These are phyloP conservation scores for Cabera pusaria DNA, from an alignment of 2,888 invertebrate genomes.

Conservation along the genomic window DNA sequence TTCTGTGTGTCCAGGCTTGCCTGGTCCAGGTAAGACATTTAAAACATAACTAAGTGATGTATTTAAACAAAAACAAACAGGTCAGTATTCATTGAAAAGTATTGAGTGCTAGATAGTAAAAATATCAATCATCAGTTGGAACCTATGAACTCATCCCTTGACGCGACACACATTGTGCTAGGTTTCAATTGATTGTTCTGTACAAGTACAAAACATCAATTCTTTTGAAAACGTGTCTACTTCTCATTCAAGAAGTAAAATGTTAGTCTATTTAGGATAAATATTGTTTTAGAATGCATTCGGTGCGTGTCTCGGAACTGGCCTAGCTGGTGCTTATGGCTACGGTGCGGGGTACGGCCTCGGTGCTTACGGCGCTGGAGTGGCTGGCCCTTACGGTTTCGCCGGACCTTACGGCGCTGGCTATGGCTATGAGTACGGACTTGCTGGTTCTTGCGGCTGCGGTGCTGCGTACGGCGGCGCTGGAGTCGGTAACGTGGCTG, in stretches of 20 bases:
- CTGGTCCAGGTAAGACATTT: conserved; percentile 18
- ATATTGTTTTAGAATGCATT: conserved; percentile 10
- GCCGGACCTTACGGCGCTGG: conserved; percentile 1
- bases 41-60: background rate
- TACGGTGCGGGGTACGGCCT: background rate
- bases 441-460: conserved; percentile 29
- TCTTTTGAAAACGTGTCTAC: too few relatives aligned
- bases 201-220: too few relatives aligned
- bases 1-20: conserved; percentile 12
- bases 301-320: conserved; percentile 6
- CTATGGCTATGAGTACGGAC: background rate
- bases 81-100: background rate
- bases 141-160: too few relatives aligned
- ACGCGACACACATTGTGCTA: too few relatives aligned
- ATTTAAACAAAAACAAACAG: too few relatives aligned
- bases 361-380: background rate
- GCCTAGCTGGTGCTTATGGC: background rate
- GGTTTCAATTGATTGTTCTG: too few relatives aligned
- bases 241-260: too few relatives aligned
- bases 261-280: too few relatives aligned
- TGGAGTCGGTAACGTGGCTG: conserved; percentile 32
- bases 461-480: conserved; percentile 14
- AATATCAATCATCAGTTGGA: too few relatives aligned
- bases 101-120: too few relatives aligned
- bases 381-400: background rate